Evolutionary conservation across 2,797 vertebrate species (phyloP).

Genomic region (Crenuchus spilurus): DNA sequence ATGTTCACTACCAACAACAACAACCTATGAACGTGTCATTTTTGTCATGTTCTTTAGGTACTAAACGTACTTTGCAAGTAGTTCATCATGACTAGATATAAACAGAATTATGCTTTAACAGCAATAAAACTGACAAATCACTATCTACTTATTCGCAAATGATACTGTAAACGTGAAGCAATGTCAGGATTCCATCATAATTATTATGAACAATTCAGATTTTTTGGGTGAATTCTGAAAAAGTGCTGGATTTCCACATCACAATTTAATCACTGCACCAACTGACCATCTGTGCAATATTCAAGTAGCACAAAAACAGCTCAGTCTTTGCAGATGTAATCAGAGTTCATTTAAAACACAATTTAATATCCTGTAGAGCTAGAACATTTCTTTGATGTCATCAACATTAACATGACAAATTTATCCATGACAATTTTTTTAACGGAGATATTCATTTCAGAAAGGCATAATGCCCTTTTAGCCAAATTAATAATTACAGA

Average conservation of each 20-base stretch:
- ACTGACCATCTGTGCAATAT: no score
- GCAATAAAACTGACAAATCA: no score
- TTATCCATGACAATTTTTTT: neutral
- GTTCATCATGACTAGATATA: no score
- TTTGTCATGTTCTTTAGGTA: no score
- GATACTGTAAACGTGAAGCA: neutral
- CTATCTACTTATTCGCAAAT: neutral
- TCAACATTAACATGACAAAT: neutral
- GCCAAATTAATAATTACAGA: conserved; percentile 4
- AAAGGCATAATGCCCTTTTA: conserved; percentile 3
- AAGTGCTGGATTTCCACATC: no score
- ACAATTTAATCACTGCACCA: neutral
- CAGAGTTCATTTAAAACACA: neutral
- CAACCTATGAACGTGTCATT: no score
- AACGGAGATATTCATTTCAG: conserved; percentile 1
- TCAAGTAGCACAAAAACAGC: no score
- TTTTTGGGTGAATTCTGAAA: no score
- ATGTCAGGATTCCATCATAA: neutral
- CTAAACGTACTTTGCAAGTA: no score
- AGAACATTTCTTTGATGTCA: neutral
- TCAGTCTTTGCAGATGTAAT: neutral
- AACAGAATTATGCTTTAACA: no score
- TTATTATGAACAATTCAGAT: no score
- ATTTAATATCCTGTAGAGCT: neutral
- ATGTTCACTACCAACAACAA: no score